phyloP scores from a whole-genome alignment of 1,140 invertebrate genomes.

The Drosophila pachea region DNA sequence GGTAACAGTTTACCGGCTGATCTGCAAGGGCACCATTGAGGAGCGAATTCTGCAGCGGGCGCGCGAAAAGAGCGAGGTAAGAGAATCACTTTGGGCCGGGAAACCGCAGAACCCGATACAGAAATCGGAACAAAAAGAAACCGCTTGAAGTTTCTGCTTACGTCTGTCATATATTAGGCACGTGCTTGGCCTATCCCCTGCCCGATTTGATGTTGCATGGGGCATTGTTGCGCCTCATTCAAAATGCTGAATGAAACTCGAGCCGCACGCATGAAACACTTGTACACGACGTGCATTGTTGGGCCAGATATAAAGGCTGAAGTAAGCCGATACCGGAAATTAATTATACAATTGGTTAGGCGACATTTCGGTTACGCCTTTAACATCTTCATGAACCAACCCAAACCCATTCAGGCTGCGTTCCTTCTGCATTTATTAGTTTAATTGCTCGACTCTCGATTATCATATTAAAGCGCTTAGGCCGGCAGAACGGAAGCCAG shows the following conservation, averaged over 20 bases:
- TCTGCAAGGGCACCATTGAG: slow-evolving; percentile 95
- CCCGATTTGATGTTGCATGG: slow-evolving; percentile 19
- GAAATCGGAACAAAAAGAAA: slow-evolving; percentile 16
- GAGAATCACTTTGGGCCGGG: slow-evolving; percentile 47
- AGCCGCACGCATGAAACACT: slow-evolving; percentile 52
- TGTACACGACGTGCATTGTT: slow-evolving; percentile 40
- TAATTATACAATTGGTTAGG: slow-evolving; percentile 77
- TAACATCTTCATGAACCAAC: slow-evolving; percentile 25
- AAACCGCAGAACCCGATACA: slow-evolving; percentile 66
- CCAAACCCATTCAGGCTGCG: slow-evolving; percentile 16
- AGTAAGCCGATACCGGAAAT: slow-evolving; percentile 74
- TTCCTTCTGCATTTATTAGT: slow-evolving; percentile 65
- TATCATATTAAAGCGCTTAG: slow-evolving; percentile 64
- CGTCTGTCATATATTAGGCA: slow-evolving; percentile 73
- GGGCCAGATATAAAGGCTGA: slow-evolving; percentile 5
- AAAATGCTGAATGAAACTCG: slow-evolving; percentile 65
- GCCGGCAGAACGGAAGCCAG: slow-evolving; percentile 41
- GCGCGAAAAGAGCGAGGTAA: slow-evolving; percentile 93
- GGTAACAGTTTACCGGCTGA: slow-evolving; percentile 94
- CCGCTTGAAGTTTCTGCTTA: slow-evolving; percentile 53
- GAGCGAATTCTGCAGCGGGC: slow-evolving; percentile 93
- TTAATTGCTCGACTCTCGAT: slow-evolving; percentile 53
- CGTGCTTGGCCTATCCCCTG: slow-evolving; percentile 61
- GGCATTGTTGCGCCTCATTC: slow-evolving; percentile 64
- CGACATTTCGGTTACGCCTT: slow-evolving; percentile 72